Base-by-base conservation (phyloP, 2,113 vertebrate genomes). In the Abramis brama region DNA sequence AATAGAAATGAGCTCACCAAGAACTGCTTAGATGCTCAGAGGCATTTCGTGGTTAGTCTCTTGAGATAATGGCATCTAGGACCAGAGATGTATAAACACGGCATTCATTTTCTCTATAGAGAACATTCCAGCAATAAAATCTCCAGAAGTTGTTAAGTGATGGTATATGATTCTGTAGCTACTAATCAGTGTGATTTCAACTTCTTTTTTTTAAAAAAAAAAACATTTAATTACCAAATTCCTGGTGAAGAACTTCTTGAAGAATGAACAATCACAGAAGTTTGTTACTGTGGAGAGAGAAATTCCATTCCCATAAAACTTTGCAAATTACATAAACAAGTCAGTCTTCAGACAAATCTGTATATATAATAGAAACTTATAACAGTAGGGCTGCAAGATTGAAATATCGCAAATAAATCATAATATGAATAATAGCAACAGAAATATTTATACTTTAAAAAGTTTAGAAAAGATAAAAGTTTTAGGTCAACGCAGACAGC, bases 41-140 rank as follows among this genome's bases (percentile, higher is more conserved):
- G 78, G 55, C 23, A 60, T 39, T n/a, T 60, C 57, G 19, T 78
- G 30, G 19, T 23, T n/a, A 13, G 9, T 6, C 76, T 79, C 9
- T 79, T 6, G 21, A 79, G 30, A 73, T 73, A 73, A 45, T n/a
- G 36, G 21, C 33, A 43, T 45, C 70, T 76, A 76, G 73, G n/a
- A 8, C 73, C 13, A 25, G 23, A 75, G 11, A 12, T 50, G 25
- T 19, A 30, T 66, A 66, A 68, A 64, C 33, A 68, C 25, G 0
- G 25, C 5, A 6, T 17, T 66, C 15, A 7, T 66, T 43, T 43
- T 43, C 39, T 43, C 39, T 9, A 43, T 39, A 39, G 39, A 39
- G 39, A 39, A 66, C 27, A 30, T 68, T 36, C 30, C 19, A 30
- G 19, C 30, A 68, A 68, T 68, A 68, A 9, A 27, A 76, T 47